Conservation (phyloP, 1,140 invertebrate species). For the Meloidogyne hapla region DNA sequence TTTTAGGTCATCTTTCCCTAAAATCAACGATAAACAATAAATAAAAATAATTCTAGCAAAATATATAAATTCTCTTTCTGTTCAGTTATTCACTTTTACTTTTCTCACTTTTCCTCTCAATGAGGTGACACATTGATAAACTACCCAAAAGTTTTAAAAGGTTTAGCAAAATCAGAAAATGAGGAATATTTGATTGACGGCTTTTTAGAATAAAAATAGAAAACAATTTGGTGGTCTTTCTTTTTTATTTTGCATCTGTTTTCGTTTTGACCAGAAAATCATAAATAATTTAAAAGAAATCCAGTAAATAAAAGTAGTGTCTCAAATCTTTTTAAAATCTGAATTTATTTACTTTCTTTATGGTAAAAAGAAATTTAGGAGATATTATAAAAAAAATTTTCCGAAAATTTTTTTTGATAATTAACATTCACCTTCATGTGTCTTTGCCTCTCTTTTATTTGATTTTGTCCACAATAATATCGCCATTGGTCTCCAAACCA, state of each 20-base stretch:
- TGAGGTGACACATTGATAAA: too few species aligned
- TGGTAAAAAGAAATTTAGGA: background rate
- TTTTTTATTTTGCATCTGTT: background rate
- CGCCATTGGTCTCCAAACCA: slow-evolving; percentile 55
- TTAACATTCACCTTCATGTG: background rate
- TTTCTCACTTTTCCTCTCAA: too few species aligned
- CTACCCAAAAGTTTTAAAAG: too few species aligned
- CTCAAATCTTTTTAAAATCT: too few species aligned
- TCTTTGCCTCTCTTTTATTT: background rate
- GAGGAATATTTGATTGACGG: background rate
- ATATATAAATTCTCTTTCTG: too few species aligned
- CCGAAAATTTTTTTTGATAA: background rate
- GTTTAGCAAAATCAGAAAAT: too few species aligned
- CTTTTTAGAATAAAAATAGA: background rate
- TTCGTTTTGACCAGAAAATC: slow-evolving; percentile 12
- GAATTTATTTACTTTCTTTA: background rate
- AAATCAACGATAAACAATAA: too few species aligned
- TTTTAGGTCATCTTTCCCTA: too few species aligned
- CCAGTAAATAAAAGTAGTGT: too few species aligned
- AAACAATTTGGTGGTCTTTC: background rate
- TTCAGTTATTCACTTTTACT: too few species aligned
- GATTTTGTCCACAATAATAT: slow-evolving; percentile 34
- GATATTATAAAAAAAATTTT: too few species aligned
- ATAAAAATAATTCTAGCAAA: too few species aligned
- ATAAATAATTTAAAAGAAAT: background rate